Base-by-base conservation (phyloP, 2,113 vertebrate species). In the Vanacampus margaritifer region DNA sequence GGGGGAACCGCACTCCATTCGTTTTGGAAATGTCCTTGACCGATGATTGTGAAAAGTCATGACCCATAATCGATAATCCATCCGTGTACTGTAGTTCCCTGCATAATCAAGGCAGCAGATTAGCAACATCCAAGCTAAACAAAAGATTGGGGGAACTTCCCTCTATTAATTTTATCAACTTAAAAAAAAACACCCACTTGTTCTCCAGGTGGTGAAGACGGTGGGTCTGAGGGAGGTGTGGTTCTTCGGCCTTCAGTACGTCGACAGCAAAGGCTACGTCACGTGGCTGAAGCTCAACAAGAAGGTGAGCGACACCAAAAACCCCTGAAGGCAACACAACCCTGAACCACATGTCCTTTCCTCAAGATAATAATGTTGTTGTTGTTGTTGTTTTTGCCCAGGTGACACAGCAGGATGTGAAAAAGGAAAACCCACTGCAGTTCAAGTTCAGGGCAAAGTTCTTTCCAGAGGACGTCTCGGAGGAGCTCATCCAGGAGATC, bases 241-340 rank as follows among this genome's bases (percentile, higher is more conserved):
- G 97, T 99, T 99, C 92, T 99, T 99, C 73, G 97, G 97, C 16
- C 91, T 99, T 32, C 97, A 99, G 87, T 98, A 98, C 73, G 93
- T 94, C 54, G 97, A 99, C 91, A 97, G 96, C 74, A 99, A 99
- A 91, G 96, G 96, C 69, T 99, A 98, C 83, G 91, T 93, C 78
- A 99, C 97, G 0, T 99, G 97, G 97, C 91, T 99, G 71, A 98
- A 99, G 80, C 90, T 98, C 80, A 99, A 98, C 90, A 99, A 99
- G 89, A 99, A 98, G 96, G 97, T 97, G 50, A 73, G 37, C 2
- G 26, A n/a, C 28, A 35, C 8, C 1, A 28, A 26, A 16, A 1
- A 4, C 12, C 53, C 16, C 13, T 35, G 56, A 37, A 37, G 9
- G 10, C 58, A n/a, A 5, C 16, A 32, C 58, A 1, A 59, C 23